Evolutionary conservation across 2,888 invertebrate genomes (phyloP), one percentile per base, ranked within the genome.

Genomic region (Halocaridina rubra): DNA sequence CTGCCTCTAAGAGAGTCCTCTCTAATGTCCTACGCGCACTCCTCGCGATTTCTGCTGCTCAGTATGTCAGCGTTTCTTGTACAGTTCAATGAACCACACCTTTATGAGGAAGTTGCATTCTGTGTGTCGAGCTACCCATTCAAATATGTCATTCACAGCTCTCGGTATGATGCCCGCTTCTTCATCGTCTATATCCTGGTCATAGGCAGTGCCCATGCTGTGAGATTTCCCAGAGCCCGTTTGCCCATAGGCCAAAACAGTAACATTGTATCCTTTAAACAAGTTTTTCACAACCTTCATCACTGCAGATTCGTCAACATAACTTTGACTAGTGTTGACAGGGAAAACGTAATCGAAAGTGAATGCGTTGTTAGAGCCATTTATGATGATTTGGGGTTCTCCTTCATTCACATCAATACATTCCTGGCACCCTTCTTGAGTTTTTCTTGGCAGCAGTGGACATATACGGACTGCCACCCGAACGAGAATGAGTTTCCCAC

Each of bases 211-310:
- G 0, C 97, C 98, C 98, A 98, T 98, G 0, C 97, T 96, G 90
- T 95, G 94, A 0, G 98, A 98, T 91, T 98, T 98, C 0, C 98
- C 97, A 59, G 97, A 97, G 0, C 97, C 98, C 0, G 98, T 98
- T 91, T 98, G 98, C 0, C 98, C 98, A 91, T 98, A 98, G 0
- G 98, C 98, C 78, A 98, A 91, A 80, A 98, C 96, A 2, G 98
- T 98, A 0, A 97, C 95, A 93, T 98, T 98, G 90, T 96, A 98
- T 0, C 89, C 89, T 81, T 88, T 81, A 69, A 86, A 88, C 10
- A 88, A 32, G 33, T 88, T 85, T 16, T 81, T 46, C 0, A 88
- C 81, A 16, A 88, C 80, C 13, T 76, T 77, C 19, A 67, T 64
- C 13, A 88, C 85, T 27, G 88, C 81, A 3, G 84, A 80, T n/a